These are phyloP conservation scores for Stramonita haemastoma DNA, from an alignment of 2,888 invertebrate genomes.

Conservation along the genomic window DNA sequence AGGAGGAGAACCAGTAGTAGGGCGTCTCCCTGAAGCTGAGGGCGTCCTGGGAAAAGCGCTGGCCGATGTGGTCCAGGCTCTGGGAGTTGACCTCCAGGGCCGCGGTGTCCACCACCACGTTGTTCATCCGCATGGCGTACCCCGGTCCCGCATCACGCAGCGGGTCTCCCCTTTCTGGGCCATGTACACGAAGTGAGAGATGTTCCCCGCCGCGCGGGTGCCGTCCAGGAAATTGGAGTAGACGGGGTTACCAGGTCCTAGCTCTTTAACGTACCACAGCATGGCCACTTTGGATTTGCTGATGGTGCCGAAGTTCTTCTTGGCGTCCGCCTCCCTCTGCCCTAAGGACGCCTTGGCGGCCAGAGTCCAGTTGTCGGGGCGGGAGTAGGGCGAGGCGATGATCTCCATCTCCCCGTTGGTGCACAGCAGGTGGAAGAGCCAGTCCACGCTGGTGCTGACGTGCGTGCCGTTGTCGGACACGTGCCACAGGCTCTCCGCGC, in stretches of 20 bases:
- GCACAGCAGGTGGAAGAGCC: constrained; percentile 34
- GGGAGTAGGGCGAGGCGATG: constrained; percentile 31
- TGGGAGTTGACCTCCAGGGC: constrained; percentile 39
- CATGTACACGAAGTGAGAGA: constrained; percentile 41
- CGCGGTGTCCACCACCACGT: constrained; percentile 15
- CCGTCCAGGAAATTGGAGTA: constrained; percentile 48
- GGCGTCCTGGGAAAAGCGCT: constrained; percentile 35
- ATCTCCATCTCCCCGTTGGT: constrained; percentile 18
- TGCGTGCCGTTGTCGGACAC: constrained; percentile 49
- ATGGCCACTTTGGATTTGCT: neutral
- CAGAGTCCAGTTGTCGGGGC: neutral
- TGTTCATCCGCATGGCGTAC: constrained; percentile 48
- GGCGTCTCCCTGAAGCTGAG: constrained; percentile 41
- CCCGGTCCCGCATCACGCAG: constrained; percentile 51
- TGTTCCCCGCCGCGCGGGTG: constrained; percentile 32
- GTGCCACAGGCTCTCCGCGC: constrained; percentile 47
- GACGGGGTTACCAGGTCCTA: constrained; percentile 40
- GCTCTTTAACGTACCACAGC: constrained; percentile 43
- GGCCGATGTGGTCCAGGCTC: constrained; percentile 47
- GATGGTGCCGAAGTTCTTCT: constrained; percentile 13
- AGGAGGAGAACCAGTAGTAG: constrained; percentile 48
- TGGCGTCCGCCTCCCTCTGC: neutral
- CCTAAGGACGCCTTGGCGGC: neutral
- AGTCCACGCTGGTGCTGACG: constrained; percentile 30
- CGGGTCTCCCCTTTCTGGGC: constrained; percentile 49